Percentiles rank a stretch among this genome's conserved stretches.
Conservation (phyloP, 2,797 vertebrate species). For the Rhinichthys osculus region DNA sequence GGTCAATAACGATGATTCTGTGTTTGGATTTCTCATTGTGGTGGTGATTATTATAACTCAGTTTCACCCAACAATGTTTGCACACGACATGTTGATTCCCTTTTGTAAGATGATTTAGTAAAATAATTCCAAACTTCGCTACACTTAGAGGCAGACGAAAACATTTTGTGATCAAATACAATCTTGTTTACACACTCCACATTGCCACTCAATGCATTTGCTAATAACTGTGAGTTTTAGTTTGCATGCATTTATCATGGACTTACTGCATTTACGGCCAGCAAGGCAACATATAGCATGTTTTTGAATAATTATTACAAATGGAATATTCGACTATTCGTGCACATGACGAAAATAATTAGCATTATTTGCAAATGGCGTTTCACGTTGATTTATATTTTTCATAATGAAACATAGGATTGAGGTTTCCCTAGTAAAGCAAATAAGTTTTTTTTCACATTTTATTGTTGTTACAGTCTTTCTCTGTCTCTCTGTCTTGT, state of each 20-base stretch:
- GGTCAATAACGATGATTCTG: neutral
- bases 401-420: neutral
- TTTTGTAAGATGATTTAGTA: neutral
- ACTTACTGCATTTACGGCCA: too few species aligned
- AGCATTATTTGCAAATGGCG: neutral
- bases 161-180: neutral
- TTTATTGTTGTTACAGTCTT: neutral
- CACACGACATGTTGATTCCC: too few species aligned
- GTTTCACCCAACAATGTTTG: neutral
- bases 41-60: neutral
- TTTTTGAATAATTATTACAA: neutral
- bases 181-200: neutral
- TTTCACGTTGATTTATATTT: neutral
- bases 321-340: neutral
- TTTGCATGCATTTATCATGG: too few species aligned
- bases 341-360: neutral
- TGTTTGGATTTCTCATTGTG: neutral
- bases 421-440: neutral
- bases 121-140: neutral
- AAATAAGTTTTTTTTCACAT: neutral
- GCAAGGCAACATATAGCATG: too few species aligned
- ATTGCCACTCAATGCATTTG: neutral
- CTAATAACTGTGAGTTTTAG: too few species aligned
- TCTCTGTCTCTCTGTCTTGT: neutral
- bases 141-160: too few species aligned